Evolutionary conservation across 2,888 invertebrate genomes (phyloP).

Genomic region (Frankliniella fusca): DNA sequence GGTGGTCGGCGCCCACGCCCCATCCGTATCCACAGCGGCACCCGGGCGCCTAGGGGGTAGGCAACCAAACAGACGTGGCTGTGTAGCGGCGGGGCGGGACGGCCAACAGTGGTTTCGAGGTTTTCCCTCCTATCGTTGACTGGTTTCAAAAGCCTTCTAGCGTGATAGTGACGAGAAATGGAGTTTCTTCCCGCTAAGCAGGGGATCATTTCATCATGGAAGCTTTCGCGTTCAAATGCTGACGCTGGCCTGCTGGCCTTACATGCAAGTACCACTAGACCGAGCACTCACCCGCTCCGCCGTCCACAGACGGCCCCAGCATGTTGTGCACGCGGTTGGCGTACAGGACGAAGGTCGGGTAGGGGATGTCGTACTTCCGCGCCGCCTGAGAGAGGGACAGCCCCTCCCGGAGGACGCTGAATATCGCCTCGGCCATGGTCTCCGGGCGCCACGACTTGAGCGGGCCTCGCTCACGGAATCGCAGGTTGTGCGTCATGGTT

Average conservation of each 20-base stretch:
- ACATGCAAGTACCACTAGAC: too few relatives aligned
- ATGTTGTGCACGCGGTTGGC: conserved; percentile 91
- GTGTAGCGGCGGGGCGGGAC: too few relatives aligned
- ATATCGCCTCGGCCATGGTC: conserved; percentile 92
- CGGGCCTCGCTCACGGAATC: conserved; percentile 87
- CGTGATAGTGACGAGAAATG: too few relatives aligned
- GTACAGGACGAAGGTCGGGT: conserved; percentile 89
- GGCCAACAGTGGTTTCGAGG: too few relatives aligned
- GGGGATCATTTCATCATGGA: too few relatives aligned
- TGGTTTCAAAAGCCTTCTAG: too few relatives aligned
- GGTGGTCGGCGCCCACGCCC: not conserved
- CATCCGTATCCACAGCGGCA: not conserved
- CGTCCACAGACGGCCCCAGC: conserved; percentile 87
- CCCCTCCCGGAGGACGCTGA: conserved; percentile 86
- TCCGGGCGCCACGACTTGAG: conserved; percentile 91
- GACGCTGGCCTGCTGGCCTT: too few relatives aligned
- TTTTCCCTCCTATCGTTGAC: too few relatives aligned
- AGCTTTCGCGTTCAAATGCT: too few relatives aligned
- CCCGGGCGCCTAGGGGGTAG: too few relatives aligned
- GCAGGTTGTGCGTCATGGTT: conserved; percentile 81
- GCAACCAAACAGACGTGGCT: too few relatives aligned
- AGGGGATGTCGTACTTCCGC: conserved; percentile 89
- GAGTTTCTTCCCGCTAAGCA: too few relatives aligned
- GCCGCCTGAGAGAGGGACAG: conserved; percentile 85
- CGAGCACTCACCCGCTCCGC: conserved; percentile 71